Conservation (phyloP, 2,797 vertebrate species). For the Pelodytes ibericus region DNA sequence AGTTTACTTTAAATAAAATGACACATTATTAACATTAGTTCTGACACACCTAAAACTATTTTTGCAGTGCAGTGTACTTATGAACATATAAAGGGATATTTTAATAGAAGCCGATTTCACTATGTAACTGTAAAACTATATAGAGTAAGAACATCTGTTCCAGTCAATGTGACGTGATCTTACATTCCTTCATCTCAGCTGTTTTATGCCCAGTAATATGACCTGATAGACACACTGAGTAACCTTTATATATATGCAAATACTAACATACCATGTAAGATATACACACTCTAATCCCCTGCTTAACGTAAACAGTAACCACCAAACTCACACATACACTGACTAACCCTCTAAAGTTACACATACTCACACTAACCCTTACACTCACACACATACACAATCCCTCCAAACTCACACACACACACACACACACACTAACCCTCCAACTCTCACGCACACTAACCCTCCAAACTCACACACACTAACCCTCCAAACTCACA, state of each 20-base stretch:
- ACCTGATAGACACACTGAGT: constrained; percentile 1
- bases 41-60: no score
- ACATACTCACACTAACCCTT: background rate
- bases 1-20: no score
- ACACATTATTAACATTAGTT: no score
- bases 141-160: constrained; percentile 8
- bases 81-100: background rate
- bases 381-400: background rate
- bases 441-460: no score
- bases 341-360: no score
- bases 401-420: background rate
- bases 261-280: background rate
- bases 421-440: background rate
- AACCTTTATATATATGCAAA: background rate
- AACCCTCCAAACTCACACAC: background rate
- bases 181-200: constrained; percentile 1
- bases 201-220: background rate
- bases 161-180: background rate
- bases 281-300: no score
- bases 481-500: background rate
- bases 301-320: background rate
- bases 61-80: no score
- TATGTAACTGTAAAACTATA: background rate
- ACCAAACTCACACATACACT: background rate
- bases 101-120: background rate